Conservation (phyloP, 2,797 vertebrate species). For the Alca torda region DNA sequence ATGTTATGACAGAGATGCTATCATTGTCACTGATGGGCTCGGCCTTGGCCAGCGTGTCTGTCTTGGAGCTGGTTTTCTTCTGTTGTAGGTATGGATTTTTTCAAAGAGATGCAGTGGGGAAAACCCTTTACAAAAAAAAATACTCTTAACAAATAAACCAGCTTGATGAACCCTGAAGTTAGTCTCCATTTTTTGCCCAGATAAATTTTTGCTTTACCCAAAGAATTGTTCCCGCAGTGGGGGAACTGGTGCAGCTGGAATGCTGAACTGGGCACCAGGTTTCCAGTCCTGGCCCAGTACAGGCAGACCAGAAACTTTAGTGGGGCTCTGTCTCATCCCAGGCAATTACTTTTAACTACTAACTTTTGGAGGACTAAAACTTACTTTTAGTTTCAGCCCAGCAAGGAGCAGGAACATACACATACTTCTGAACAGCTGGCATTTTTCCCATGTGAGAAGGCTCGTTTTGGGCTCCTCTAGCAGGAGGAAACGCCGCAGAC, state of each 20-base stretch:
- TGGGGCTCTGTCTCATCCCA: background rate
- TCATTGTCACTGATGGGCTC: background rate
- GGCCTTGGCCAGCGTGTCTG: background rate
- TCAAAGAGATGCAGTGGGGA: accelerated
- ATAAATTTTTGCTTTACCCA: background rate
- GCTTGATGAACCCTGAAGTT: background rate
- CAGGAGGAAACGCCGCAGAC: background rate
- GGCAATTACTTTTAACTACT: background rate
- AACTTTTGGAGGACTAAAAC: background rate
- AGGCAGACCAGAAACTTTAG: background rate
- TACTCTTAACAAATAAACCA: background rate
- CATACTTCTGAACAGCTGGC: background rate
- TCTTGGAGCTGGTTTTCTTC: background rate
- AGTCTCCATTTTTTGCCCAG: background rate
- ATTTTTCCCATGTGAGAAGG: background rate
- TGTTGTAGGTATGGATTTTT: background rate
- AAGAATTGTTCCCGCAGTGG: background rate
- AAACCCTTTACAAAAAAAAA: accelerated
- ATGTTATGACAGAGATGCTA: background rate
- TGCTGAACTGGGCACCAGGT: background rate
- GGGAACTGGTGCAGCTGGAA: background rate
- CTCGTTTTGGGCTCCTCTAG: background rate
- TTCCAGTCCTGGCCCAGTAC: background rate
- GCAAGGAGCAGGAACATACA: background rate
- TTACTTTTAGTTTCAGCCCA: background rate